A percentile compares a stretch with the other conserved stretches of the same genome.
Conservation (phyloP, 2,888 invertebrate species). For the Psylliodes chrysocephalus region DNA sequence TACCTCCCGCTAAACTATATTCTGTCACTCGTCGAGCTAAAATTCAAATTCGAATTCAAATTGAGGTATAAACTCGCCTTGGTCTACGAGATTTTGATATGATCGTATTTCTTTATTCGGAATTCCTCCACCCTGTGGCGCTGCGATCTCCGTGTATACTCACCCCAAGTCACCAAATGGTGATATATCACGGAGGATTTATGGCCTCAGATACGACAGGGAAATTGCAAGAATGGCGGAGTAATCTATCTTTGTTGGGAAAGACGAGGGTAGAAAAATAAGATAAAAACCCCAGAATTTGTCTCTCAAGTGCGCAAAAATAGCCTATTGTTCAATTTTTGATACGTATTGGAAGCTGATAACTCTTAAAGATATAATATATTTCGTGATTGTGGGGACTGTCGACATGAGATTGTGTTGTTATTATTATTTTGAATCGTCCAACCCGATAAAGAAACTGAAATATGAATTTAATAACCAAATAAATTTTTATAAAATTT, state of each 20-base stretch:
- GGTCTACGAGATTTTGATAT: conserved; percentile 47
- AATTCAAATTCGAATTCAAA: conserved; percentile 31
- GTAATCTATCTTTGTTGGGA: conserved; percentile 87
- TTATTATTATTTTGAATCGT: neutral
- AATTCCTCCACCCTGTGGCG: conserved; percentile 47
- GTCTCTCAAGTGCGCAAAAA: conserved; percentile 63
- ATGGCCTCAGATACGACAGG: conserved; percentile 91
- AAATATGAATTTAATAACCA: no score
- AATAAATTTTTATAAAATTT: no score
- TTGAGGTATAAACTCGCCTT: conserved; percentile 34
- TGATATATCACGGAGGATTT: conserved; percentile 88
- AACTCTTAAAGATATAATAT: conserved; percentile 11
- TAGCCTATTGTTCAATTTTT: conserved; percentile 61
- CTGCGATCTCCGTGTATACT: conserved; percentile 49
- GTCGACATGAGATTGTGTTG: conserved; percentile 5
- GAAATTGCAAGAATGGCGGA: conserved; percentile 93
- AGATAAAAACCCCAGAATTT: conserved; percentile 65
- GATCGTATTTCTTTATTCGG: conserved; percentile 57
- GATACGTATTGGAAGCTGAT: conserved; percentile 53
- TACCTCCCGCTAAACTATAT: neutral
- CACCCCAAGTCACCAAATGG: conserved; percentile 62
- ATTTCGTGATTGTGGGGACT: neutral
- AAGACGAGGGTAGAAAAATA: conserved; percentile 67
- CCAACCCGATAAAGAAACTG: no score
- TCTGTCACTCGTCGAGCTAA: neutral